phyloP scores from a whole-genome alignment of 2,797 vertebrate genomes.

The Urosaurus nigricauda region DNA sequence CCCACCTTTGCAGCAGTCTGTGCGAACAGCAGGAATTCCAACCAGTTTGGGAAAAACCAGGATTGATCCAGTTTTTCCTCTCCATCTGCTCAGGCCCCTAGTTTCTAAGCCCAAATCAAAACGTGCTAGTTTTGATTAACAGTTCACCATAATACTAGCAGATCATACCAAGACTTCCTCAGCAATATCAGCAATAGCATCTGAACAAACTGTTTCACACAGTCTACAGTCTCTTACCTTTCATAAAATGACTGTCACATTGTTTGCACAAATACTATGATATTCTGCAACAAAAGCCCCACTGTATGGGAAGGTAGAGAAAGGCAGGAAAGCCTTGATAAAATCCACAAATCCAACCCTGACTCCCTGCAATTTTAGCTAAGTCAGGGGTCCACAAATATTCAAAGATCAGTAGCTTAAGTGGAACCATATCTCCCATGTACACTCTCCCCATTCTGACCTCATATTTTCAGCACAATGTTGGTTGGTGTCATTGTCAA shows the following conservation, averaged over 20 bases:
- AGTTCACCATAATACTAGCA: neutral
- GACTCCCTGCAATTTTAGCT: neutral
- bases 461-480: neutral
- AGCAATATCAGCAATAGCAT: neutral
- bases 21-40: too few species aligned
- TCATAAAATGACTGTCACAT: neutral
- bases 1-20: too few species aligned
- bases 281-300: neutral
- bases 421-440: too few species aligned
- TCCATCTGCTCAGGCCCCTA: neutral
- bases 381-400: neutral
- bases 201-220: neutral
- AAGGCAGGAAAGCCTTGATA: neutral
- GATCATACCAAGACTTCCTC: neutral
- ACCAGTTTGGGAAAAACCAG: too few species aligned
- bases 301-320: neutral
- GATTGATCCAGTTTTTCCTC: too few species aligned
- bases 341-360: neutral
- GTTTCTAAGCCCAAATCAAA: neutral
- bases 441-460: too few species aligned
- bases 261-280: neutral
- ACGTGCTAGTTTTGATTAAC: neutral
- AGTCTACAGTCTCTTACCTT: neutral
- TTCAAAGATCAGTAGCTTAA: neutral
- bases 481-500: neutral